A percentile compares a stretch with the other conserved stretches of the same genome.
phyloP scores from a whole-genome alignment of 1,140 invertebrate species.

The Sinonovacula constricta region DNA sequence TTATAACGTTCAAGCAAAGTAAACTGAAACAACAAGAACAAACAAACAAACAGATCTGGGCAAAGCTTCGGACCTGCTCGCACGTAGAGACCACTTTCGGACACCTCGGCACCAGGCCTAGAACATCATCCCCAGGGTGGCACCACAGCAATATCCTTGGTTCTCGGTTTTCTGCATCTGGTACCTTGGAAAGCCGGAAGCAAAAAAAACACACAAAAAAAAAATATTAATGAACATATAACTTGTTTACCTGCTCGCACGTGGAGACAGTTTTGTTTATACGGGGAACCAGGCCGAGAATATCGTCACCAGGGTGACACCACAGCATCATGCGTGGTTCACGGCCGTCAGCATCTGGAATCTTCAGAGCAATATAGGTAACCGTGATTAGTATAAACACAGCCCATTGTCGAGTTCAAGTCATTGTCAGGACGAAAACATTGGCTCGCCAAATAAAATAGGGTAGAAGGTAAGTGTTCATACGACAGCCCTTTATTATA shows the following conservation, averaged over 20 bases:
- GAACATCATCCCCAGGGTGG: conserved; percentile 28
- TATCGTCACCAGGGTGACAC: conserved; percentile 15
- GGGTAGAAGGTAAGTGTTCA: too few species aligned
- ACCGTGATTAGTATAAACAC: too few species aligned
- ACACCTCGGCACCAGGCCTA: conserved; percentile 11
- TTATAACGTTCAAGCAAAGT: too few species aligned
- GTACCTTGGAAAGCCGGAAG: conserved; percentile 2
- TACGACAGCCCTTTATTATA: too few species aligned
- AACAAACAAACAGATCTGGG: too few species aligned
- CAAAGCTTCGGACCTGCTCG: conserved; percentile 9
- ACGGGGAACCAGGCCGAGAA: conserved; percentile 40
- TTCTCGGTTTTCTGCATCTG: conserved; percentile 31
- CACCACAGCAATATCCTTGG: conserved; percentile 39
- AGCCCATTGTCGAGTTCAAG: too few species aligned
- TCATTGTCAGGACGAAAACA: too few species aligned
- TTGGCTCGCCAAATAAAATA: too few species aligned
- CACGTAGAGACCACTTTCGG: conserved; percentile 12
- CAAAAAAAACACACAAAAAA: background rate
- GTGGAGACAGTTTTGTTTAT: conserved; percentile 33
- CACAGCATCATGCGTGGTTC: conserved; percentile 32
- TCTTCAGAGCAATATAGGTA: background rate
- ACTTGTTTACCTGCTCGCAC: conserved; percentile 32
- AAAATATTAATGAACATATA: too few species aligned
- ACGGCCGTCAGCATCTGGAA: conserved; percentile 8
- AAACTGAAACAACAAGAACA: too few species aligned